Conservation (phyloP, 2,888 invertebrate species). For the Megalurothrips usitatus region DNA sequence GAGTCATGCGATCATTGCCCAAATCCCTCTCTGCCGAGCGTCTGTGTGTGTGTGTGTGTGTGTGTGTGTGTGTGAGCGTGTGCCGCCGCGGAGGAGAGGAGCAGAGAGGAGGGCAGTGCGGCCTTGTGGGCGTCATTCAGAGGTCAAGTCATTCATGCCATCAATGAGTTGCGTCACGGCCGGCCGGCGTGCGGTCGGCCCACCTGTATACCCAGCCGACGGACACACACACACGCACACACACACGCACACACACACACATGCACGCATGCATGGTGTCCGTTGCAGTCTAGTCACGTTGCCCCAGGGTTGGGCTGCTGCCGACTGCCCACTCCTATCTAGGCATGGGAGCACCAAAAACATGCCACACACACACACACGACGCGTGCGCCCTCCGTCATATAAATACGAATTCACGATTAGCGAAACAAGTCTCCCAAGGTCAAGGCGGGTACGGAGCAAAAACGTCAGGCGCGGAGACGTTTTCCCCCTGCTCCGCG, state of each 20-base stretch:
- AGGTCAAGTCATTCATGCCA: neutral
- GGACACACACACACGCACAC: neutral
- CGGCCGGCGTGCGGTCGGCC: neutral
- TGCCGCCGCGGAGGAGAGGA: too few relatives aligned
- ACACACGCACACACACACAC: neutral
- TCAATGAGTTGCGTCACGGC: neutral
- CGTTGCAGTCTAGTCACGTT: too few relatives aligned
- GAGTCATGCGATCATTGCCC: too few relatives aligned
- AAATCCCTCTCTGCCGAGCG: too few relatives aligned
- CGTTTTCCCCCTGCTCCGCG: too few relatives aligned
- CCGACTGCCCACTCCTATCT: too few relatives aligned
- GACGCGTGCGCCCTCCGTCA: neutral
- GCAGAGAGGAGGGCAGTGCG: neutral
- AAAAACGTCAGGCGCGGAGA: too few relatives aligned
- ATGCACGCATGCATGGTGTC: neutral
- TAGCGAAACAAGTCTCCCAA: neutral
- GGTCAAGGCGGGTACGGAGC: too few relatives aligned
- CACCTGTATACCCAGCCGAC: neutral
- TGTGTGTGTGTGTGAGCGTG: too few relatives aligned
- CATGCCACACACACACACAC: neutral
- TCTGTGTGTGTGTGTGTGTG: too few relatives aligned
- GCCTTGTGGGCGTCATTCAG: neutral
- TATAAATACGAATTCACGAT: neutral
- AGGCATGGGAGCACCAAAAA: too few relatives aligned
- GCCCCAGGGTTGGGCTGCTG: too few relatives aligned